These are phyloP conservation scores for Ophion ventricosus DNA, from an alignment of 2,888 invertebrate species.

Conservation along the genomic window DNA sequence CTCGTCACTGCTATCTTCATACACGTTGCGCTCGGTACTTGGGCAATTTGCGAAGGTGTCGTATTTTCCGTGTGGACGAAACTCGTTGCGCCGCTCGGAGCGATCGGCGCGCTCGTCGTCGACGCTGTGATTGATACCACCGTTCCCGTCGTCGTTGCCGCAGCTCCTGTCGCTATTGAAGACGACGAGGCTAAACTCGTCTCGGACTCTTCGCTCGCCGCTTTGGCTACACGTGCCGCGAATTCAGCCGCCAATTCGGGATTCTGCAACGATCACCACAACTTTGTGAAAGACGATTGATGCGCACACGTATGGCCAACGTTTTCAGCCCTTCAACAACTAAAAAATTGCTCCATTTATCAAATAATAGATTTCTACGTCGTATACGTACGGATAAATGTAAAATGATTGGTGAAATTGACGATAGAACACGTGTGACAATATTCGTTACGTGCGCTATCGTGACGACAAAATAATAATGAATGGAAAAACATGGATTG, in stretches of 20 bases:
- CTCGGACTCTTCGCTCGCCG: constrained; percentile 74
- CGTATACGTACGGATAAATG: constrained; percentile 5
- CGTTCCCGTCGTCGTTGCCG: background rate
- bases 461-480: constrained; percentile 2
- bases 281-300: constrained; percentile 79
- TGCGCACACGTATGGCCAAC: constrained; percentile 74
- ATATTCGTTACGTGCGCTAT: constrained; percentile 28
- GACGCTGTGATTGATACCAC: background rate
- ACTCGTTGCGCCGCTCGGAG: background rate
- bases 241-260: constrained; percentile 81
- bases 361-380: constrained; percentile 55
- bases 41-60: constrained; percentile 18
- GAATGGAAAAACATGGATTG: constrained; percentile 10
- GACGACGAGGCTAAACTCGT: constrained; percentile 38
- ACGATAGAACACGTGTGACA: constrained; percentile 14
- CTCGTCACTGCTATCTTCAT: constrained; percentile 60
- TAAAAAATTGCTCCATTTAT: constrained; percentile 76
- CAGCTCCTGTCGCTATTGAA: constrained; percentile 10
- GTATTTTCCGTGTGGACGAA: constrained; percentile 3
- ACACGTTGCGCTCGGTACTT: constrained; percentile 33
- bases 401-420: constrained; percentile 27
- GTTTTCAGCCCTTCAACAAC: constrained; percentile 79
- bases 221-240: constrained; percentile 81
- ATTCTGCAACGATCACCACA: constrained; percentile 80
- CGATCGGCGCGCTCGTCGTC: background rate